Percentiles rank a stretch among this genome's conserved stretches.
These are phyloP conservation scores for Apamea monoglypha DNA, from an alignment of 2,888 invertebrate genomes.

Conservation along the genomic window DNA sequence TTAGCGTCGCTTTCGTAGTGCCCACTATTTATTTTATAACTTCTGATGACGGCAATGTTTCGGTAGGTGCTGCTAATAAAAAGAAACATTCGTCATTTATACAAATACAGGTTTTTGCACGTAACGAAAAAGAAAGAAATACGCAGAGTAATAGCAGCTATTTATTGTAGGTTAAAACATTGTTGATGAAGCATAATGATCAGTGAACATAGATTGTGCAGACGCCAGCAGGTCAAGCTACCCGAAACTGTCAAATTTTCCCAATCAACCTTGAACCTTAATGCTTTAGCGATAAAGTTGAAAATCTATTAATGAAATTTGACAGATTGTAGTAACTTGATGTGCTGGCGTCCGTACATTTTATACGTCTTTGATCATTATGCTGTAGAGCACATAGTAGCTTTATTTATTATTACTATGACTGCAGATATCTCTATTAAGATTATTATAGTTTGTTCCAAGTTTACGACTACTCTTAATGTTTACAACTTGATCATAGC, in stretches of 20 bases:
- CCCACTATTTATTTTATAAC: constrained; percentile 78
- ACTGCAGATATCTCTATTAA: neutral
- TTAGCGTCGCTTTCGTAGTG: constrained; percentile 86
- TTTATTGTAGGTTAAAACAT: constrained; percentile 33
- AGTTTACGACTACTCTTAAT: neutral
- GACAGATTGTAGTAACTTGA: too few species aligned
- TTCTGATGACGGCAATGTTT: constrained; percentile 72
- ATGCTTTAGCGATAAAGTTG: too few species aligned
- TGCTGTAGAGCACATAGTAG: neutral
- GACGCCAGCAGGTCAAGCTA: too few species aligned
- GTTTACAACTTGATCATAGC: constrained; percentile 2
- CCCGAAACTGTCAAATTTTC: too few species aligned
- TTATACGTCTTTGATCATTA: neutral
- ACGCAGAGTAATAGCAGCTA: constrained; percentile 14
- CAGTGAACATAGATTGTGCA: constrained; percentile 11
- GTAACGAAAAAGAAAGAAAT: constrained; percentile 27
- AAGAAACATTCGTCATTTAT: constrained; percentile 56
- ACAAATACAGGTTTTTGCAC: constrained; percentile 47
- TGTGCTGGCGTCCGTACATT: too few species aligned
- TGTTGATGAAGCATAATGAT: neutral
- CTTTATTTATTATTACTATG: neutral
- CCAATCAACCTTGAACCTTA: too few species aligned
- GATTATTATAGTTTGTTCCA: neutral
- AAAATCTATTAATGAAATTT: too few species aligned
- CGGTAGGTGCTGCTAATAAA: constrained; percentile 61